Percentiles rank a stretch among this genome's conserved stretches.
These are phyloP conservation scores for Tiliacea aurago DNA, from an alignment of 2,888 invertebrate species.

Conservation along the genomic window DNA sequence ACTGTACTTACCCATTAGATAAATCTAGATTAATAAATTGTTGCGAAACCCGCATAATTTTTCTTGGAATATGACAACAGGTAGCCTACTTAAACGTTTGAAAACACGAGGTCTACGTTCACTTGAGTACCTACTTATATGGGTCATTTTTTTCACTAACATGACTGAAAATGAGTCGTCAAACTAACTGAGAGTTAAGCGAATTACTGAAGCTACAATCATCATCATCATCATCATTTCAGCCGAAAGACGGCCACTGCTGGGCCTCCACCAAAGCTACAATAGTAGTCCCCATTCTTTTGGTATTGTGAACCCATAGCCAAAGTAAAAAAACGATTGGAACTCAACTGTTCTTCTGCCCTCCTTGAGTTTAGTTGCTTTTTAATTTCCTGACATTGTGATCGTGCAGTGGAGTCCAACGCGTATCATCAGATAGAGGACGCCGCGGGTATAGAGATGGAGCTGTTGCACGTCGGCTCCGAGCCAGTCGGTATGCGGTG, in stretches of 20 bases:
- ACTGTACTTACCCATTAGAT: neutral
- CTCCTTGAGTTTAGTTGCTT: neutral
- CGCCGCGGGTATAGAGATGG: constrained; percentile 84
- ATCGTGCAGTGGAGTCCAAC: constrained; percentile 81
- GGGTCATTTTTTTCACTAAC: neutral
- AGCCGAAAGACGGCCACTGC: too few relatives aligned
- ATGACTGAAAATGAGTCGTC: neutral
- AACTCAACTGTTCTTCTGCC: too few relatives aligned
- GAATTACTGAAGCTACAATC: too few relatives aligned
- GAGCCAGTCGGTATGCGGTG: constrained; percentile 87
- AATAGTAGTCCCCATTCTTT: too few relatives aligned
- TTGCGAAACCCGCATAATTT: neutral
- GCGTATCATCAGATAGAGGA: constrained; percentile 82
- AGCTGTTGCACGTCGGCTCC: constrained; percentile 85
- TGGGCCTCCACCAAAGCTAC: too few relatives aligned
- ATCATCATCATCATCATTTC: too few relatives aligned
- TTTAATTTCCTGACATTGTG: neutral
- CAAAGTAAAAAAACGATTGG: too few relatives aligned
- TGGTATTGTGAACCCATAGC: too few relatives aligned
- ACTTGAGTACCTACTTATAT: neutral
- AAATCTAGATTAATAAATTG: neutral
- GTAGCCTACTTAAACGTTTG: neutral
- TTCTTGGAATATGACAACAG: neutral
- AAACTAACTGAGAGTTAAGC: too few relatives aligned
- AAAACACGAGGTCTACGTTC: neutral